phyloP scores from a whole-genome alignment of 2,113 vertebrate genomes.

The Lepus europaeus region DNA sequence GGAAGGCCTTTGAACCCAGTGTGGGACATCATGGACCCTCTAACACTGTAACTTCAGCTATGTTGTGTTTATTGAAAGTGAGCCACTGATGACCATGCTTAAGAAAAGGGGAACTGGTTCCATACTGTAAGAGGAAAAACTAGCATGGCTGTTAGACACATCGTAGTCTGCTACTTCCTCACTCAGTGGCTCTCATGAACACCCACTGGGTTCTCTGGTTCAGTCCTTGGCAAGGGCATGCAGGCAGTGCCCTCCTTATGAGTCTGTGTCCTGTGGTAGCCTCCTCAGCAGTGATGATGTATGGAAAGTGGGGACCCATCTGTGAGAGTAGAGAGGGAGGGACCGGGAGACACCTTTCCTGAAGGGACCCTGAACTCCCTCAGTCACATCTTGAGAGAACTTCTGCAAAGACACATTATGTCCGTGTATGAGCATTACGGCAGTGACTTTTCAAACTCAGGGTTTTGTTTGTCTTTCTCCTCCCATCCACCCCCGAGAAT shows the following conservation, averaged over 20 bases:
- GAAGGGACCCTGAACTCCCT: not conserved
- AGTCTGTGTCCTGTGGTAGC: not conserved
- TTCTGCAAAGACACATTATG: not conserved
- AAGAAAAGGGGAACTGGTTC: not conserved
- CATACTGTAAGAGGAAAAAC: not conserved
- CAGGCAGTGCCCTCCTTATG: not conserved
- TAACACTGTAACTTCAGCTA: not conserved
- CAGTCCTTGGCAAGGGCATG: not conserved
- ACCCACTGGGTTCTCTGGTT: not conserved
- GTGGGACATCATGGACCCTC: rapidly evolving
- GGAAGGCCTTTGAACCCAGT: too few species aligned
- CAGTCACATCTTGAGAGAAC: not conserved
- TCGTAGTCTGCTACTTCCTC: rapidly evolving
- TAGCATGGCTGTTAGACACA: too few species aligned
- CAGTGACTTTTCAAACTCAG: not conserved
- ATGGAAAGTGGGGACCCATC: not conserved
- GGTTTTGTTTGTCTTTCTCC: not conserved
- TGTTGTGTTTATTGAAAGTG: rapidly evolving
- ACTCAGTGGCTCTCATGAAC: rapidly evolving
- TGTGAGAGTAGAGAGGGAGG: not conserved
- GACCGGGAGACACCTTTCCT: not conserved
- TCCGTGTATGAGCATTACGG: not conserved
- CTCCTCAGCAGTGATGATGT: not conserved
- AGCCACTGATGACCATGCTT: not conserved
- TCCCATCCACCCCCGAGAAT: not conserved